Evolutionary conservation across 1,140 invertebrate species (phyloP), one percentile per base, ranked within the genome.

Genomic region (Halesus radiatus): DNA sequence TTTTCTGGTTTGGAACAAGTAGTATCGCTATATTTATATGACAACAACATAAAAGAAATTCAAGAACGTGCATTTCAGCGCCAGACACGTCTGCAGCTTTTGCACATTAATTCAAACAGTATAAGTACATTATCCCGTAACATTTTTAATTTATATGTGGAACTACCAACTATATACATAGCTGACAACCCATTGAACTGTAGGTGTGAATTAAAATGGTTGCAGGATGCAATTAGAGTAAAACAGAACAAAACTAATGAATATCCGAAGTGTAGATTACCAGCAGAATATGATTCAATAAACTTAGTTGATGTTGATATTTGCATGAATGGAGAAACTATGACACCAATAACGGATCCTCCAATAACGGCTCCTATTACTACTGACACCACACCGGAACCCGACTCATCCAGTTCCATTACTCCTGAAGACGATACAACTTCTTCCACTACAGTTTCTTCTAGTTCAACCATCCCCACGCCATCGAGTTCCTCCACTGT

Each of bases 41-140:
- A 85, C 60, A 84, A 83, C 8, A 75, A 85, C 32, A 85, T 87
- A 15, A 7, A 70, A 18, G 74, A 68, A 26, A 77, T 87, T n/a
- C 84, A 84, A 3, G 54, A 76, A 13, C 83, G 84, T 68, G 79
- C 85, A 7, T 87, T 87, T 76, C 74, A 77, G 52, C 56, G 79
- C 16, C 78, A 86, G 80, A 70, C 26, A 45, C 16, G 52, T 2
- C 54, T 83, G n/a, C 37, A 53, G 18, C n/a, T 64, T 8, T 53
- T 79, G 37, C 3, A 77, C 18, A 60, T 76, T 7, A 37, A 53
- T 0, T 50, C 77, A 3, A 81, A 84, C n/a, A 81, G 83, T 74
- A 83, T 85, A 20, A 29, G 83, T 8, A 81, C 85, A 56, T 85
- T 86, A 83, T 84, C 84, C 68, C 83, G 80, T 20, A 85, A 81